Percentiles rank a stretch among this genome's conserved stretches.
Evolutionary conservation across 2,888 invertebrate species (phyloP).

Genomic region (Tenthredo livida): DNA sequence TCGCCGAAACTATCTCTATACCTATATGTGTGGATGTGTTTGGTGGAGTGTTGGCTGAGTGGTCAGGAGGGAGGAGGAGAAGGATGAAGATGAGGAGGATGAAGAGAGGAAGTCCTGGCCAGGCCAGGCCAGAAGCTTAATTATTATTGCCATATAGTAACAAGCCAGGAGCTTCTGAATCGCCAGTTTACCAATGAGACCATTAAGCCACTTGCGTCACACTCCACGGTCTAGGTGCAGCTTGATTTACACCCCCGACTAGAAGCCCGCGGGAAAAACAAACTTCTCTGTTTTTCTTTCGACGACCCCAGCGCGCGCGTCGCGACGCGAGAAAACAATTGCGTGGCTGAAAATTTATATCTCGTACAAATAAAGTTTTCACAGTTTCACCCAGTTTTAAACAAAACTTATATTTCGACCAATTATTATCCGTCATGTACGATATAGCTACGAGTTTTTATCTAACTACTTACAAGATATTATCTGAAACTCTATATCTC

Average conservation of each 20-base stretch:
- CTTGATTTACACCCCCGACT: conserved; percentile 39
- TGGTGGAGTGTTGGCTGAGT: neutral
- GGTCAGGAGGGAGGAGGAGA: conserved; percentile 39
- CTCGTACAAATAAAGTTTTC: conserved; percentile 19
- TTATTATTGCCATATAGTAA: conserved; percentile 70
- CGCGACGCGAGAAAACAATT: conserved; percentile 36
- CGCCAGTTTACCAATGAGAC: conserved; percentile 32
- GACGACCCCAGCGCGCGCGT: neutral
- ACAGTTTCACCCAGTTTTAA: conserved; percentile 21
- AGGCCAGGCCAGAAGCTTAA: conserved; percentile 67
- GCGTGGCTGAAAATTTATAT: conserved; percentile 34
- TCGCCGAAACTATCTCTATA: conserved; percentile 62
- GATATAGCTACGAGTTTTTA: neutral
- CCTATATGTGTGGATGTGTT: conserved; percentile 33
- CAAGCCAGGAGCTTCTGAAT: conserved; percentile 52
- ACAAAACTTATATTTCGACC: neutral
- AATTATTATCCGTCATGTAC: neutral
- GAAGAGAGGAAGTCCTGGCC: neutral
- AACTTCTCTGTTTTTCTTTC: conserved; percentile 43
- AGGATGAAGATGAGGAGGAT: conserved; percentile 58
- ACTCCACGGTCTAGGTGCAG: neutral
- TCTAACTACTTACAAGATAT: neutral
- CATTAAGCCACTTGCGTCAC: conserved; percentile 40
- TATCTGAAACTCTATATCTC: neutral
- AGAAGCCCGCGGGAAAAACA: conserved; percentile 24